phyloP scores from a whole-genome alignment of 2,888 invertebrate genomes.

The Drosophila infuscata region DNA sequence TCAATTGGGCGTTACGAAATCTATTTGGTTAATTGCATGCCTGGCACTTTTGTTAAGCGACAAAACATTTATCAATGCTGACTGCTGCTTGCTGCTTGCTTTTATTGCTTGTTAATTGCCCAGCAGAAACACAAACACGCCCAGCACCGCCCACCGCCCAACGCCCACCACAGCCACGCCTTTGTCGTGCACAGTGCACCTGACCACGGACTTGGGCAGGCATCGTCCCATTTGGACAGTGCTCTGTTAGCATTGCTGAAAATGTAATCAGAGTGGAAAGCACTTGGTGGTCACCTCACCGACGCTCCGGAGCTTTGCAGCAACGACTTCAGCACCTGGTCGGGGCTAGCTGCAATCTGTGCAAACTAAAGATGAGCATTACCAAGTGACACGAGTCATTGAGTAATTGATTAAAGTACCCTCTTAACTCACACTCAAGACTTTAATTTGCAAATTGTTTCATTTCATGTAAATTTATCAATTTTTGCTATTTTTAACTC shows the following conservation, averaged over 20 bases:
- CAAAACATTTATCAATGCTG: constrained; percentile 66
- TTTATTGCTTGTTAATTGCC: constrained; percentile 80
- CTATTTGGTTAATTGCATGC: constrained; percentile 70
- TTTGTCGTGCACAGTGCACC: constrained; percentile 63
- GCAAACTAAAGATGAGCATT: constrained; percentile 20
- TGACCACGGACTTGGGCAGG: constrained; percentile 30
- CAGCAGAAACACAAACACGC: constrained; percentile 59
- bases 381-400: constrained; percentile 22
- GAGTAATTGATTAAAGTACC: neutral
- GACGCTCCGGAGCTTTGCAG: constrained; percentile 17
- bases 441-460: neutral
- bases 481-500: neutral
- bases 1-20: constrained; percentile 73
- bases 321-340: constrained; percentile 20
- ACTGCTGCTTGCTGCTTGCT: constrained; percentile 42
- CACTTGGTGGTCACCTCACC: constrained; percentile 56
- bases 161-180: constrained; percentile 54
- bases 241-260: constrained; percentile 35
- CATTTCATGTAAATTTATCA: neutral
- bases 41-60: constrained; percentile 63
- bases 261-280: constrained; percentile 64
- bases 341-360: constrained; percentile 7
- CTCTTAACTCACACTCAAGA: neutral
- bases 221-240: neutral
- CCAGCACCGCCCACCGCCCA: neutral